Base-by-base conservation (phyloP, 2,113 vertebrate genomes). In the Channa argus region DNA sequence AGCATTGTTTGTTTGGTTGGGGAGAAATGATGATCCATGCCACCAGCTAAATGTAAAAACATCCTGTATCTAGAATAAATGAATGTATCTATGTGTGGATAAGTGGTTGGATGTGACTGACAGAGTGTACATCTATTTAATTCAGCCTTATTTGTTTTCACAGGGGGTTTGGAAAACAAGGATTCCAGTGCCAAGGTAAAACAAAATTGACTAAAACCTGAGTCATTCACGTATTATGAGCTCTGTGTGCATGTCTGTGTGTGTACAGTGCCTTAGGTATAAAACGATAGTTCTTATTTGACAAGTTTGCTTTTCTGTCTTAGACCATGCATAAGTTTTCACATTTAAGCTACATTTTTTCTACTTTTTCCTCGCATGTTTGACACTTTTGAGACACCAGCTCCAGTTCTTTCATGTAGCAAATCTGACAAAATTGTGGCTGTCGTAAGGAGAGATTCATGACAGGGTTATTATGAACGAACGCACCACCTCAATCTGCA, bases 141-240 rank as follows among this genome's bases (percentile, higher is more conserved):
- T 61, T 68, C 34, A 37, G 7, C 15, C 46, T 82, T 71, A 6
- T 86, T 50, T 88, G 36, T 87, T 70, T 88, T 72, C 77, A 76
- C 91, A 95, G 95, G 95, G 95, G 95, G 8, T 95, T 95, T 81
- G 95, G 95, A 84, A 95, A 95, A 75, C 95, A 95, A 92, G 95
- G 95, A 90, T 95, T 95, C 85, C 95, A 95, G 90, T 95, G 95
- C 89, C 95, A 95, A 95, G 95, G 95, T 95, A 94, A 92, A 69
- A 38, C n/a, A 0, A 55, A 37, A 75, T 8, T 60, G 11, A 49
- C 65, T 54, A 36, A 78, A n/a, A 24, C 59, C 37, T 67, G 69
- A 67, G n/a, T 63, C 63, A 47, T 71, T 82, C 51, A 51, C 2
- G 63, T 50, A 14, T 52, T 33, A 70, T 36, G 24, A 63, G 3